phyloP scores from a whole-genome alignment of 2,113 vertebrate genomes.

The Artemisiospiza belli region DNA sequence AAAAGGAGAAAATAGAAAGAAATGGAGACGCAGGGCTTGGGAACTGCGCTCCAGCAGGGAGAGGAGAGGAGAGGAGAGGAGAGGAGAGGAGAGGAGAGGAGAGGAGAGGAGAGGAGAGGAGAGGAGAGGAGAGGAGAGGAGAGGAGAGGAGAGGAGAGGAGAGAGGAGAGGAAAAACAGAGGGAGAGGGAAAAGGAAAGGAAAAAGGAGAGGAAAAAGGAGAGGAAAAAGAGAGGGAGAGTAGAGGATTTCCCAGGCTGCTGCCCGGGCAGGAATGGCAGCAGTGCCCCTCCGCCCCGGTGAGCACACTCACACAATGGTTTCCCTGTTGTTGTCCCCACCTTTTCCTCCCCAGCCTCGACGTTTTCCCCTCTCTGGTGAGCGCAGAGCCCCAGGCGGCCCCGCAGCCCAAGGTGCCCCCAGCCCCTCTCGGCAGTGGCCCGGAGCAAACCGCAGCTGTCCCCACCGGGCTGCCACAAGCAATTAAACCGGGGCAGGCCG shows the following conservation, averaged over 20 bases:
- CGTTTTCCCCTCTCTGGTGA: not conserved
- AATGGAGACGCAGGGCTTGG: accelerated
- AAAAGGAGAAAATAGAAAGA: not conserved
- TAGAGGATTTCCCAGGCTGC: not conserved
- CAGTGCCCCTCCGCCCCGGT: not conserved
- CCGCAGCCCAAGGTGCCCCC: not conserved
- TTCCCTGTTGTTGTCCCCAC: not conserved
- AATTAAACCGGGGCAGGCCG: conserved; percentile 46
- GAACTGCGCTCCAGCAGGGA: not conserved
- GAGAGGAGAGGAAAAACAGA: too few relatives aligned
- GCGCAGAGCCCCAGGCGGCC: not conserved
- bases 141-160: too few relatives aligned
- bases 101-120: not conserved
- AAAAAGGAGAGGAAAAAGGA: too few relatives aligned
- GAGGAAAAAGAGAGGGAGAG: too few relatives aligned
- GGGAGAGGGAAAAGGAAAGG: too few relatives aligned
- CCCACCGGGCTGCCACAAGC: conserved; percentile 52
- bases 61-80: too few relatives aligned
- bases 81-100: too few relatives aligned
- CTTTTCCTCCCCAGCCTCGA: not conserved
- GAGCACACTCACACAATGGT: not conserved
- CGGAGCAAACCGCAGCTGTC: conserved; percentile 22
- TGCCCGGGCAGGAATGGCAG: not conserved
- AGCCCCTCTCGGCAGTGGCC: conserved; percentile 2
- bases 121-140: too few relatives aligned